Base-by-base conservation (phyloP, 2,888 invertebrate genomes). In the Hymenopus coronatus region DNA sequence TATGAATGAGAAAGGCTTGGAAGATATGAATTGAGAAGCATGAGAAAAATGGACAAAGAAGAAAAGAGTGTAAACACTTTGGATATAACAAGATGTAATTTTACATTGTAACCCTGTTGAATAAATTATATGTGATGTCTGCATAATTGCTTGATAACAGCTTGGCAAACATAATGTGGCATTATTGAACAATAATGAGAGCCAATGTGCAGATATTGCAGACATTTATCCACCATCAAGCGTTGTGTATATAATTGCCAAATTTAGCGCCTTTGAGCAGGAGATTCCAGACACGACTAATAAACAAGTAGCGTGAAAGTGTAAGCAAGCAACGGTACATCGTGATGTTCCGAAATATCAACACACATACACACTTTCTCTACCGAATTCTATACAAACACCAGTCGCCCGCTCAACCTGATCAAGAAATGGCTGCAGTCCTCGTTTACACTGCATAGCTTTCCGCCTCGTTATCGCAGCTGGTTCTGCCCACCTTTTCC, bases 81-180 rank as follows among this genome's bases (percentile, higher is more conserved):
- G n/a, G n/a, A n/a, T n/a, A n/a, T n/a, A n/a, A n/a, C n/a, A n/a
- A n/a, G n/a, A n/a, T n/a, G n/a, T n/a, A n/a, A n/a, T n/a, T n/a
- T n/a, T n/a, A n/a, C n/a, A n/a, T n/a, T n/a, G n/a, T n/a, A n/a
- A n/a, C n/a, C n/a, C n/a, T n/a, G n/a, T n/a, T n/a, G n/a, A n/a
- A n/a, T n/a, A n/a, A n/a, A n/a, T n/a, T n/a, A 4, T 2, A 2
- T 2, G 2, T 3, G 2, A 4, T 30, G 8, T 33, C 0, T 4
- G 6, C 33, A 33, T 33, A 33, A 33, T 33, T 33, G 33, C 0
- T 33, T 33, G 33, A 33, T 33, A 4, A 33, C 8, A 33, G 8
- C 33, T 7, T 33, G 33, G 33, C 8, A 8, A 33, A 33, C n/a
- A n/a, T n/a, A n/a, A n/a, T n/a, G 30, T 30, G 30, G 2, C 4